Percentiles rank a stretch among this genome's conserved stretches.
These are phyloP conservation scores for Acanthoscelides obtectus DNA, from an alignment of 2,888 invertebrate species.

Conservation along the genomic window DNA sequence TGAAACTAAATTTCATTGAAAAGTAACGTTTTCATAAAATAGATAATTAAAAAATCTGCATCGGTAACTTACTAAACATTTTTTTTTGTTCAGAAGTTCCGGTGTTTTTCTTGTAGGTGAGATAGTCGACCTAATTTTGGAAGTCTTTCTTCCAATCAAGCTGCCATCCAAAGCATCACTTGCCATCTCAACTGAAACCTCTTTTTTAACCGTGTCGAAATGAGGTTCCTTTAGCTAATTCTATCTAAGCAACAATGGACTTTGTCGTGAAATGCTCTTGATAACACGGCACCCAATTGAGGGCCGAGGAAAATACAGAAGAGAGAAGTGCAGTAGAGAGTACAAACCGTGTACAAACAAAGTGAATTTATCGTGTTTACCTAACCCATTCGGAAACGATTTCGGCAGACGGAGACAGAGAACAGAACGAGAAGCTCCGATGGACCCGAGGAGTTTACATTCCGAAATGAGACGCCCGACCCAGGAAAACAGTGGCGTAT, in stretches of 20 bases:
- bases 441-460: background rate
- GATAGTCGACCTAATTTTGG: too few species aligned
- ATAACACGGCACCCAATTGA: background rate
- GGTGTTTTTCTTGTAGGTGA: too few species aligned
- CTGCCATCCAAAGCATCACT: too few species aligned
- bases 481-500: background rate
- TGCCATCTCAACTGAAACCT: too few species aligned
- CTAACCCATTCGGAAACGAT: conserved; percentile 31
- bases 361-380: conserved; percentile 30
- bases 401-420: conserved; percentile 23
- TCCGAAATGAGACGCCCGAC: background rate
- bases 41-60: too few species aligned
- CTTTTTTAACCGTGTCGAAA: too few species aligned
- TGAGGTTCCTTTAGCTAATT: background rate
- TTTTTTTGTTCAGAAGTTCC: too few species aligned
- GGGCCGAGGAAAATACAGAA: background rate
- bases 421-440: conserved; percentile 11
- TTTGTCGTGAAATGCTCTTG: background rate
- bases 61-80: too few species aligned
- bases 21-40: too few species aligned
- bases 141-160: too few species aligned
- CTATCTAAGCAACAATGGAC: background rate
- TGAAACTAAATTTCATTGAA: too few species aligned
- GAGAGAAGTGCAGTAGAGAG: background rate
- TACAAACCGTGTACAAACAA: conserved; percentile 11